Conservation (phyloP, 2,113 vertebrate species). For the Brachypteracias leptosomus region DNA sequence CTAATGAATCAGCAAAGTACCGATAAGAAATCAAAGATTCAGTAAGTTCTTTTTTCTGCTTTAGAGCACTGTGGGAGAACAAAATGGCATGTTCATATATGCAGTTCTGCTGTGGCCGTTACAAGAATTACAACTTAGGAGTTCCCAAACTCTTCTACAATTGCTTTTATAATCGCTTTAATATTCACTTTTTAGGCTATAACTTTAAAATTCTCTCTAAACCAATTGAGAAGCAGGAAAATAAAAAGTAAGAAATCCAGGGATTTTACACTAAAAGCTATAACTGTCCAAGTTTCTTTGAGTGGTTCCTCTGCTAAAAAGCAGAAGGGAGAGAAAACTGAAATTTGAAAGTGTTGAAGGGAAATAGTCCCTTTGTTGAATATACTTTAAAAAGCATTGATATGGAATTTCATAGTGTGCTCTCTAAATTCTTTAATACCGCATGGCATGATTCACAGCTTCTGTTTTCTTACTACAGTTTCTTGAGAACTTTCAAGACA, state of each 20-base stretch:
- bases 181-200: slow-evolving; percentile 22
- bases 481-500: background rate
- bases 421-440: slow-evolving; percentile 38
- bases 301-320: background rate
- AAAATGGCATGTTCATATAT: accelerated
- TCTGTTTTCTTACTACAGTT: slow-evolving; percentile 23
- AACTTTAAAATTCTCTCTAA: slow-evolving; percentile 53
- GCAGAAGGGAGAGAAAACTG: background rate
- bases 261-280: slow-evolving; percentile 45
- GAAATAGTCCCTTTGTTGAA: slow-evolving; percentile 41
- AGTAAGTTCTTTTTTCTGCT: background rate
- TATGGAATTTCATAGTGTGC: slow-evolving; percentile 2
- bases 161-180: slow-evolving; percentile 53
- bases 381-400: slow-evolving; percentile 26
- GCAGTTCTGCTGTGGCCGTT: background rate
- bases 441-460: background rate
- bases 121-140: background rate
- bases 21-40: background rate
- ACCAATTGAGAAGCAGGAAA: slow-evolving; percentile 45
- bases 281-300: background rate
- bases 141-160: slow-evolving; percentile 28
- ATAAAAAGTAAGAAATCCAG: slow-evolving; percentile 48
- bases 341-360: slow-evolving; percentile 30
- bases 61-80: background rate
- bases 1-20: background rate